Conservation (phyloP, 2,797 vertebrate genomes). For the Hypotaenidia okinawae region DNA sequence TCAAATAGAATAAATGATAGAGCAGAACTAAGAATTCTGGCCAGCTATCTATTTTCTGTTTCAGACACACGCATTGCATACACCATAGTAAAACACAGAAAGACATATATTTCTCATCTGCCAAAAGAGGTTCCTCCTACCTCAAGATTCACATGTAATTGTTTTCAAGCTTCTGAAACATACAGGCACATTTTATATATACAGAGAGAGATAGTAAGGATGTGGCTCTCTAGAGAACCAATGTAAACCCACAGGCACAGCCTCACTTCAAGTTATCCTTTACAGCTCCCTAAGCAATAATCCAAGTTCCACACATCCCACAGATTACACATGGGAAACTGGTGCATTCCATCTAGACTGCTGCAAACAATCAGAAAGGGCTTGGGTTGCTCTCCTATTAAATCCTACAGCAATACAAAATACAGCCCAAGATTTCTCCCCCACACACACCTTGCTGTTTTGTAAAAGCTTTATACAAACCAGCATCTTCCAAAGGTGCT, state of each 20-base stretch:
- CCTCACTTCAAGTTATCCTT: not conserved
- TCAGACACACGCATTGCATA: not conserved
- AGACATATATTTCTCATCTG: not conserved
- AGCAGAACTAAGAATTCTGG: not conserved
- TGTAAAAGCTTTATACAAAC: not conserved
- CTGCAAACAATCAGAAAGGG: not conserved
- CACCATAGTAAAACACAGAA: not conserved
- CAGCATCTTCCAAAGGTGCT: not conserved
- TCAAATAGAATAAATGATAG: not conserved
- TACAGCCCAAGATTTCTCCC: fast-evolving
- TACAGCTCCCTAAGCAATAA: not conserved
- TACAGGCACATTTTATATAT: not conserved
- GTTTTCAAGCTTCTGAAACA: not conserved
- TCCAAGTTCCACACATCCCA: fast-evolving
- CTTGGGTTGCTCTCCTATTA: not conserved
- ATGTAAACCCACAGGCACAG: not conserved
- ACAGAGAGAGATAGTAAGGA: not conserved
- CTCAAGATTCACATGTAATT: not conserved
- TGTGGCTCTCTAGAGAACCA: not conserved
- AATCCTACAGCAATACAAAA: not conserved
- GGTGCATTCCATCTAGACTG: fast-evolving
- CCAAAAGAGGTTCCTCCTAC: not conserved
- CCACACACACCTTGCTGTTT: not conserved
- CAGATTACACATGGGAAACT: not conserved
- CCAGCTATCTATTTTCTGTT: not conserved